Base-by-base conservation (phyloP, 2,113 vertebrate genomes). In the Cercopithecus mona region DNA sequence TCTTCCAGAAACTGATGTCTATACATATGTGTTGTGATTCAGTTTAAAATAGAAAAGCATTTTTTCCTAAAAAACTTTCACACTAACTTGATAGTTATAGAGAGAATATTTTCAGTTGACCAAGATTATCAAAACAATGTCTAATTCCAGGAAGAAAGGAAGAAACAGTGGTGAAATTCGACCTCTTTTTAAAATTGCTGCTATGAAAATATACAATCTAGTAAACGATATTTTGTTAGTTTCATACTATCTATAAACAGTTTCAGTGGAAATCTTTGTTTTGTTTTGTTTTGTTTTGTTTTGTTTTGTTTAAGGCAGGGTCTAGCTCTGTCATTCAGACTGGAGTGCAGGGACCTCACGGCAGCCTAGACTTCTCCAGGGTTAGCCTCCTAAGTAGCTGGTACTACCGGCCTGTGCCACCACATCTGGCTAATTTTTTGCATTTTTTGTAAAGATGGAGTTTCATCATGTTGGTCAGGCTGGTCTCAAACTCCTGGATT, bases 31-130 rank as follows among this genome's bases (percentile, higher is more conserved):
- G 5, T 64, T 73, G 45, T 61, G 73, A 80, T 89, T 89, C 11
- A 20, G 11, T 90, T 92, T 92, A 75, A 97, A 96, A 90, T n/a
- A 95, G 75, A 81, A 52, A 93, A 72, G n/a, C 40, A 66, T 27
- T 64, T 32, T 68, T 57, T 50, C 18, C 35, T 40, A 45, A 59
- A 93, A 85, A 73, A 22, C 22, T 23, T 90, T 88, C 50, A 45
- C 43, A 45, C 55, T 61, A 79, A 64, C 13, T 64, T 93, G 68
- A 87, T 3, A 25, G 25, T 30, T 70, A 40, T 11, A 93, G 45
- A 90, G 27, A 94, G 45, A 92, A 40, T 83, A 72, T 92, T 96
- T 92, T 97, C 25, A 83, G 27, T 68, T 90, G 59, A 87, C 52
- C 25, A 73, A 59, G 32, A 79, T 91, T 80, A 90, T 81, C 50